These are phyloP conservation scores for Leptinotarsa undecemlineata DNA, from an alignment of 1,140 invertebrate genomes.

Conservation along the genomic window DNA sequence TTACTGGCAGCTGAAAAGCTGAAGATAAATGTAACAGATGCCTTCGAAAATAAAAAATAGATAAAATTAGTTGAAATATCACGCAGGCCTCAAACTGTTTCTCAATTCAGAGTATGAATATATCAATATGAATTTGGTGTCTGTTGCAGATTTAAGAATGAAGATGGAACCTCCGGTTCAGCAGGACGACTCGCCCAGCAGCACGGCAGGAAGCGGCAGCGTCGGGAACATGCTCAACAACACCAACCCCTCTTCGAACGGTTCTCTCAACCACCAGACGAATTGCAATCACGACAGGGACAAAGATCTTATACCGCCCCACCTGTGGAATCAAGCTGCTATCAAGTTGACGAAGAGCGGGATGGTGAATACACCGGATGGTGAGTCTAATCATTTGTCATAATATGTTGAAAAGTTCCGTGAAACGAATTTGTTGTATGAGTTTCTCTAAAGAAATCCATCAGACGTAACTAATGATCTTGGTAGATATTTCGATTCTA, in stretches of 20 bases:
- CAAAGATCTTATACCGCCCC: conserved; percentile 58
- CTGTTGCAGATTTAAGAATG: conserved; percentile 62
- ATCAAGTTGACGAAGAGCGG: conserved; percentile 58
- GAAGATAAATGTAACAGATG: too few relatives aligned
- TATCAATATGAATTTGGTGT: too few relatives aligned
- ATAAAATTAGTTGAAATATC: too few relatives aligned
- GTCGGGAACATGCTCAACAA: conserved; percentile 30
- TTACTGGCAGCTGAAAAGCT: too few relatives aligned
- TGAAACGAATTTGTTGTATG: background rate
- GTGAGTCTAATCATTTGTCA: conserved; percentile 52
- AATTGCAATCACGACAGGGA: conserved; percentile 52
- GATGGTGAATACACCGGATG: conserved; percentile 64
- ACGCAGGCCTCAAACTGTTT: too few relatives aligned
- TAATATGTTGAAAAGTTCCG: background rate
- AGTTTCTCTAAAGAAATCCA: too few relatives aligned
- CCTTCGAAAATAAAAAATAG: too few relatives aligned
- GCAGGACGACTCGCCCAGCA: conserved; percentile 59
- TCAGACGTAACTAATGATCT: too few relatives aligned
- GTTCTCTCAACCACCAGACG: conserved; percentile 49
- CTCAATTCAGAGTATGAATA: too few relatives aligned
- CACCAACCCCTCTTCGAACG: conserved; percentile 48
- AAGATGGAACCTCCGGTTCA: conserved; percentile 62
- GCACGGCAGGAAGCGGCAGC: conserved; percentile 48
- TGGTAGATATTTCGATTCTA: too few relatives aligned
- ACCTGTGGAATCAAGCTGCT: conserved; percentile 61